Evolutionary conservation across 2,888 invertebrate species (phyloP), one percentile per base, ranked within the genome.

Genomic region (Camptogramma bilineatum): DNA sequence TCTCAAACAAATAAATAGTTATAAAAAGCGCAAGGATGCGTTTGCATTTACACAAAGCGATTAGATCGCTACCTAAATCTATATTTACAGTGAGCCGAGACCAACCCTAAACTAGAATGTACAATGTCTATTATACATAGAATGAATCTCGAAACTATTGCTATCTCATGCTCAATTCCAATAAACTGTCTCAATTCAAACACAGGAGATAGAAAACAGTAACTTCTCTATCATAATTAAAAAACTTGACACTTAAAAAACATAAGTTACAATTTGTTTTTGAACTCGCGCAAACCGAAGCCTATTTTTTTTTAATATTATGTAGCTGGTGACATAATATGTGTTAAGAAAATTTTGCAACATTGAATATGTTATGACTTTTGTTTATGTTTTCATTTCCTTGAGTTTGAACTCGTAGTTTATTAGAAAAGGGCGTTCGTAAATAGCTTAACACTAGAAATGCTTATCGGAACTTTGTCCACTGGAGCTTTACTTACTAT

Each of bases 61-160:
- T 82, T 70, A 81, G 58, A 91, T 90, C 81, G 88, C 88, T 73
- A 69, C 79, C 78, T 83, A 81, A 69, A 60, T 68, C 85, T 89
- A 89, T 91, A 91, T 91, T 77, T 91, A 91, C 90, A 91, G 82
- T 84, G 88, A 88, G 85, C 84, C 73, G 74, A 83, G 79, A 79
- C 78, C 76, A 63, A 71, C 74, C 72, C 80, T 83, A 83, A 81
- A 75, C 73, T 74, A 66, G 34, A 68, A 70, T 81, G 81, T 86
- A 89, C 86, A 89, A 77, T 79, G 73, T 83, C 82, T 87, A 52
- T 52, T 55, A 83, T 85, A 87, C 80, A 85, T 72, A 75, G 47
- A 62, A 73, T 69, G 72, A 81, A 80, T 82, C 80, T 82, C 81
- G 73, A 72, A 69, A 70, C 78, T 83, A 85, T 81, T 77, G 70